These are phyloP conservation scores for Monomorium pharaonis DNA, from an alignment of 1,140 invertebrate species.

Conservation along the genomic window DNA sequence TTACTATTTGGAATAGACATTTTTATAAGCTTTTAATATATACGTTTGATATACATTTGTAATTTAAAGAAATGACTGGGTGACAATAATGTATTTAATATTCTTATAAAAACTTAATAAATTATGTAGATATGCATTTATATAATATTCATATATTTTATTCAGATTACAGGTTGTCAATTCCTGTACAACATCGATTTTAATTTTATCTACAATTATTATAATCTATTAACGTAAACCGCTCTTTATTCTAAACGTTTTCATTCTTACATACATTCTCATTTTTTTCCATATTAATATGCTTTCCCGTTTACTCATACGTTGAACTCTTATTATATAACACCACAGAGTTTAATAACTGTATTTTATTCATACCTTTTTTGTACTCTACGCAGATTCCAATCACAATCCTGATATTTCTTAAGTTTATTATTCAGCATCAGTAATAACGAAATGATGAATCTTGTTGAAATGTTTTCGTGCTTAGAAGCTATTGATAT, in stretches of 20 bases:
- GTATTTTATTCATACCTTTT: neutral
- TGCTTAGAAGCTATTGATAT: neutral
- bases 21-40: too few species aligned
- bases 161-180: neutral
- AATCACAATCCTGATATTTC: neutral
- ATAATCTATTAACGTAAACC: neutral
- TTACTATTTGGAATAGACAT: too few species aligned
- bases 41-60: too few species aligned
- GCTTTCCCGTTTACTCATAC: neutral
- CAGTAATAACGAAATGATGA: neutral
- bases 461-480: neutral
- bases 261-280: neutral
- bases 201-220: neutral
- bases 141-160: neutral
- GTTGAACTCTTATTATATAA: neutral
- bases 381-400: neutral
- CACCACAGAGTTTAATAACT: neutral
- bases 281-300: neutral
- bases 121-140: neutral
- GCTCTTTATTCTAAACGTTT: neutral
- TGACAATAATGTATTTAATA: neutral
- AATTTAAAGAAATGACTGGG: neutral
- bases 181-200: neutral
- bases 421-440: neutral
- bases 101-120: neutral